phyloP scores from a whole-genome alignment of 2,888 invertebrate species.

The Aricia artaxerxes region DNA sequence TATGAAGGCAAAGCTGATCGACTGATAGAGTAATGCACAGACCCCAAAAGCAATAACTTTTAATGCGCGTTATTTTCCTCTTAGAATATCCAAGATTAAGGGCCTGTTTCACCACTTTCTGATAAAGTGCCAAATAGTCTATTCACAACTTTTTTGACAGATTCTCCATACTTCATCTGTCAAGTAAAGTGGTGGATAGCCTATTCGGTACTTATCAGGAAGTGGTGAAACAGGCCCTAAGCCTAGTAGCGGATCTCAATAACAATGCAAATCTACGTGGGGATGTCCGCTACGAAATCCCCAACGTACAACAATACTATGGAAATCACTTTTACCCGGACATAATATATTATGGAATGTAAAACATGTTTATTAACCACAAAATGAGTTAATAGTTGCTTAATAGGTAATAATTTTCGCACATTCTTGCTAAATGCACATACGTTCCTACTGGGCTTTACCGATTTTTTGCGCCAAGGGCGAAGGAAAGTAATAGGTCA shows the following conservation, averaged over 20 bases:
- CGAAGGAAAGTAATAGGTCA: constrained; percentile 6
- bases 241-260: too few species aligned
- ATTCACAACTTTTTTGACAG: too few species aligned
- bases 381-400: neutral
- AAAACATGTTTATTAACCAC: neutral
- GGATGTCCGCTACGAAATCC: neutral
- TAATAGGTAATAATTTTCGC: constrained; percentile 3
- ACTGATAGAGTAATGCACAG: too few species aligned
- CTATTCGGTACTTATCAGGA: too few species aligned
- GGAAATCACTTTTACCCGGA: constrained; percentile 17
- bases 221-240: too few species aligned
- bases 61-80: too few species aligned
- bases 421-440: neutral
- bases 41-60: too few species aligned
- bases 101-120: too few species aligned
- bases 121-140: too few species aligned
- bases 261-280: neutral
- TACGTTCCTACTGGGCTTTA: neutral
- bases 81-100: too few species aligned
- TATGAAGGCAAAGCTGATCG: neutral
- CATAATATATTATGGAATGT: neutral
- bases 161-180: too few species aligned
- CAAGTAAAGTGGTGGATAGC: too few species aligned
- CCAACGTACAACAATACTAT: neutral
- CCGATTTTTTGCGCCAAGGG: constrained; percentile 32